phyloP scores from a whole-genome alignment of 2,797 vertebrate genomes.

The Denticeps clupeoides region DNA sequence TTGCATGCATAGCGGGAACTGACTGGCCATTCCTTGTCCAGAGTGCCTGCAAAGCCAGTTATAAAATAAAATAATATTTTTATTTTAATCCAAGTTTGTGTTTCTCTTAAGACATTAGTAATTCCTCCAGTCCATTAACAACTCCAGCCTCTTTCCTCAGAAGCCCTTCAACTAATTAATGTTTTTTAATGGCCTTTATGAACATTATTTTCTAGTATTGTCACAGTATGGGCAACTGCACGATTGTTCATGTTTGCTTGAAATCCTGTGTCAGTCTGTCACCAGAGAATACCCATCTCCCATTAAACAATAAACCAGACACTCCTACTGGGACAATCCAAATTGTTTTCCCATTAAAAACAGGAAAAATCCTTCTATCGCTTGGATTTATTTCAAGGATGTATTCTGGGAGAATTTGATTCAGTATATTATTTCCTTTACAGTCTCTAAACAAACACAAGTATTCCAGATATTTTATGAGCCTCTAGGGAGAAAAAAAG shows the following conservation, averaged over 20 bases:
- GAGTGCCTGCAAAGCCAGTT: too few relatives aligned
- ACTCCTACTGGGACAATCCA: constrained; percentile 31
- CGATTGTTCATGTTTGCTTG: constrained; percentile 4
- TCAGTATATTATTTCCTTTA: constrained; percentile 31
- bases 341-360: constrained; percentile 58
- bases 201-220: too few relatives aligned
- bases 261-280: not conserved
- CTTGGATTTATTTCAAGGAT: constrained; percentile 56
- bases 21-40: too few relatives aligned
- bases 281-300: constrained; percentile 21
- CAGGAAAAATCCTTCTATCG: constrained; percentile 25
- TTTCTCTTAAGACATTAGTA: too few relatives aligned
- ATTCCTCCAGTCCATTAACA: too few relatives aligned
- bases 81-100: too few relatives aligned
- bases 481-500: constrained; percentile 56
- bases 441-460: constrained; percentile 58
- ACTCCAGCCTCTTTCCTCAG: too few relatives aligned
- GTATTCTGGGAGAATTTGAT: constrained; percentile 58
- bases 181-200: too few relatives aligned
- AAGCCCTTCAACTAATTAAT: too few relatives aligned
- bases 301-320: constrained; percentile 44
- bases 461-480: constrained; percentile 58
- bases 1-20: too few relatives aligned
- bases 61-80: too few relatives aligned
- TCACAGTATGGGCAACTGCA: constrained; percentile 5